Evolutionary conservation across 2,888 invertebrate species (phyloP), one percentile per base, ranked within the genome.

Genomic region (Scaptodrosophila latifasciaeformis): DNA sequence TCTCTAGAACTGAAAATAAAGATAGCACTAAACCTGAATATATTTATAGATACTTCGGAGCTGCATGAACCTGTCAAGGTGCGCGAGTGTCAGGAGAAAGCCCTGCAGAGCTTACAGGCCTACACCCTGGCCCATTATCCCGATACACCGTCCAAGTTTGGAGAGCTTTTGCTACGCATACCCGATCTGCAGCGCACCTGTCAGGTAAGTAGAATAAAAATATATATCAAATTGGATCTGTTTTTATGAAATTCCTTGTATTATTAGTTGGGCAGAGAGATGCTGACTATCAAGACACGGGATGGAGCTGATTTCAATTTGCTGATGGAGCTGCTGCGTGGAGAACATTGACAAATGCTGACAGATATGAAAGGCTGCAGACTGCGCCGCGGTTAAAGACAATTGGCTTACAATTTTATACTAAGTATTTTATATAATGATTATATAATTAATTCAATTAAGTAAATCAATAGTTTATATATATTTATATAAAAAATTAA

Each of bases 121-220:
- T 98, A 98, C 86, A 97, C 96, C 2, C 89, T 93, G 67, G 90
- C 85, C 18, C 96, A 96, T 86, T 97, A 96, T 87, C 96, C 96
- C 10, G 94, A 95, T 68, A 92, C 94, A 86, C 96, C 96, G 47
- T 94, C 96, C 70, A 97, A 98, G 88, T 97, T 97, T 85, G 97
- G 97, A 35, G 97, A 97, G 87, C 88, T 98, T 50, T 88, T 98
- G 63, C 88, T 97, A 60, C 91, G 97, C 76, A 96, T 98, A 86
- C 96, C 97, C 10, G 97, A 98, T 87, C 89, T 98, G 77, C 96
- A 97, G 87, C 90, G 97, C 83, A 96, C 97, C 71, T 97, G 97
- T 87, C 96, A 96, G 90, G 93, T 95, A 82, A 84, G 80, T 58
- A 9, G 5, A 3, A 2, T n/a, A 15, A 0, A 27, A 1, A 18